Percentiles rank a stretch among this genome's conserved stretches.
Conservation (phyloP, 1,140 invertebrate genomes). For the Caenorhabditis remanei region DNA sequence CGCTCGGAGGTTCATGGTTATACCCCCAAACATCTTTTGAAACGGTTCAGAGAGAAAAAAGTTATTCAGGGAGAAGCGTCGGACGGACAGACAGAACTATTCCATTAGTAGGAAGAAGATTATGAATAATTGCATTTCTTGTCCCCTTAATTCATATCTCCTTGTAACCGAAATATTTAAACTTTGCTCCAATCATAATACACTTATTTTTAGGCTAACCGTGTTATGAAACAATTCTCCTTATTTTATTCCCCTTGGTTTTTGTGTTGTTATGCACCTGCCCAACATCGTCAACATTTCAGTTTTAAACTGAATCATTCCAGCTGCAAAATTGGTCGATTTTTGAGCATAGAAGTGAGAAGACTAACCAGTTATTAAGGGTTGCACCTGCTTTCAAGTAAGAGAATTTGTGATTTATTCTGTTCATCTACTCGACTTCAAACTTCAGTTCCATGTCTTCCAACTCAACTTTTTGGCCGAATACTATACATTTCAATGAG, state of each 20-base stretch:
- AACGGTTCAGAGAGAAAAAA: too few species aligned
- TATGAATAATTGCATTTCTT: too few species aligned
- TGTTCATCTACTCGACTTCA: neutral
- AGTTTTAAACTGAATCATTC: neutral
- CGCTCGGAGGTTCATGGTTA: too few species aligned
- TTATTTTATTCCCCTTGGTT: neutral
- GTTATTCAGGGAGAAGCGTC: too few species aligned
- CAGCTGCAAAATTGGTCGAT: neutral
- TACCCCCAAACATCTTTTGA: too few species aligned
- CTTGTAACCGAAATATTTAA: too few species aligned
- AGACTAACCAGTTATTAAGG: neutral
- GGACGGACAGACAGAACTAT: too few species aligned
- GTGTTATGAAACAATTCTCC: too few species aligned
- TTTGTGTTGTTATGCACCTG: neutral
- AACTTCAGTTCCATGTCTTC: constrained; percentile 2
- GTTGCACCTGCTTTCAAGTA: neutral
- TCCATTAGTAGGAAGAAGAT: too few species aligned
- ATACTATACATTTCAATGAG: neutral
- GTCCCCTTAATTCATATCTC: too few species aligned
- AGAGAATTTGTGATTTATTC: neutral
- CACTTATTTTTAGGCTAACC: too few species aligned
- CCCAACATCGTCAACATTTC: neutral
- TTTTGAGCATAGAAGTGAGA: neutral
- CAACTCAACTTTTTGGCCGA: neutral
- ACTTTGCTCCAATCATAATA: too few species aligned